Evolutionary conservation across 1,140 invertebrate species (phyloP), one percentile per base, ranked within the genome.

Genomic region (Drosophila athabasca): DNA sequence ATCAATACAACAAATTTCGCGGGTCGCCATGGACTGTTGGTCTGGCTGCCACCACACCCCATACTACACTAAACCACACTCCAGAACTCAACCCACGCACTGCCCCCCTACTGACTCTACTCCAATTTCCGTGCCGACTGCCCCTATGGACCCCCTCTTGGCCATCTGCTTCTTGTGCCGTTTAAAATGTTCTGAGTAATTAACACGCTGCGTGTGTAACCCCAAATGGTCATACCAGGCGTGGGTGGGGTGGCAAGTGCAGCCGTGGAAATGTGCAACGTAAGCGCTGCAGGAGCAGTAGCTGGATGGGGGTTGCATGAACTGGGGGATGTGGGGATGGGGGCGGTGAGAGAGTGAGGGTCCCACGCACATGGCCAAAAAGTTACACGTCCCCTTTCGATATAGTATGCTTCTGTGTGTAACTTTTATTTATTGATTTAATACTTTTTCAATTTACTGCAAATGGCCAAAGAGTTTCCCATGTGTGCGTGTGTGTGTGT

Each of bases 371-470:
- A 61, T 61, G 48, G 52, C 60, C 62, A 80, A 80, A 80, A 80
- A 80, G 77, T 80, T 80, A 57, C 78, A 75, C 61, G 61, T 79
- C 57, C 73, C 49, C 54, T 62, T 31, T 43, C 49, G 24, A 26
- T 26, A 26, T 26, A 26, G 24, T 26, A 26, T 76, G 29, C 67
- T 39, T 70, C 61, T 75, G 70, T 71, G 80, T 59, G 80, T 80
- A 85, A 87, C 74, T 85, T 85, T 85, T 85, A 85, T 85, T 85
- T 85, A 85, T 85, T 85, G 81, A 85, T 85, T 85, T 85, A 85
- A 85, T 85, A 85, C 81, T 85, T 85, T 85, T 85, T 87, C 81
- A 85, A 85, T 85, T 85, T 85, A 85, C 81, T 85, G 81, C 83
- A 85, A 85, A 85, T 87, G 84, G 81, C 82, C 77, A 74, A 84